Evolutionary conservation across 2,113 vertebrate genomes (phyloP).

Genomic region (Muntiacus muntjak): DNA sequence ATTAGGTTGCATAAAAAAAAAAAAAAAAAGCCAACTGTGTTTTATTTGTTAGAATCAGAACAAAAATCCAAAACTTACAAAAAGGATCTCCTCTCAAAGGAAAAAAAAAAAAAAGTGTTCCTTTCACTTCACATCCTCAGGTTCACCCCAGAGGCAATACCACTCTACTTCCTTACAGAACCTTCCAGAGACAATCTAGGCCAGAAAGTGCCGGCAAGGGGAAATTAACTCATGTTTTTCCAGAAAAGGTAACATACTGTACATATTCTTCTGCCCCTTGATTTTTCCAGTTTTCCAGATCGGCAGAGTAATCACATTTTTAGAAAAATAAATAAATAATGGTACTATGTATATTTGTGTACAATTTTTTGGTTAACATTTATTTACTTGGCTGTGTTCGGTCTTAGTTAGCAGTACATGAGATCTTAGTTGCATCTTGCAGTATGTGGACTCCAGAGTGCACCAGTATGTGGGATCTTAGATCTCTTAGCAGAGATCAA

Average conservation of each 20-base stretch:
- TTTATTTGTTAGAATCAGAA: not conserved
- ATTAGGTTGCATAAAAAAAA: not conserved
- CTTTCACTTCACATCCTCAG: not conserved
- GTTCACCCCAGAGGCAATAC: not conserved
- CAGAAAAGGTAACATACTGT: not conserved
- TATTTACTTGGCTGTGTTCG: not conserved
- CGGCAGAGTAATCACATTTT: not conserved
- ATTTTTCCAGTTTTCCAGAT: not conserved
- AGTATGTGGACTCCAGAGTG: not conserved
- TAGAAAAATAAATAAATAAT: not conserved
- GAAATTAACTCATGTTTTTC: not conserved
- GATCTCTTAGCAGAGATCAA: not conserved
- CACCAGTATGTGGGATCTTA: not conserved
- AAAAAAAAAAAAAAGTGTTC: not conserved
- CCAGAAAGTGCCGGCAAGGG: not conserved
- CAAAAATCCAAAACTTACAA: not conserved
- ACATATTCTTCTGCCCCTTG: not conserved
- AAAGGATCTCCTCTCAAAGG: not conserved
- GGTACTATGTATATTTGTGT: not conserved
- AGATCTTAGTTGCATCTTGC: not conserved
- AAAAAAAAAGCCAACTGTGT: not conserved
- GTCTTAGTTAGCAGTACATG: not conserved
- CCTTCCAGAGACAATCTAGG: not conserved
- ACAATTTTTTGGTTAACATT: too few species aligned
- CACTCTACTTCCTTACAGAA: not conserved